Evolutionary conservation across 2,797 vertebrate species (phyloP).

Genomic region (Coracias cyanogaster): DNA sequence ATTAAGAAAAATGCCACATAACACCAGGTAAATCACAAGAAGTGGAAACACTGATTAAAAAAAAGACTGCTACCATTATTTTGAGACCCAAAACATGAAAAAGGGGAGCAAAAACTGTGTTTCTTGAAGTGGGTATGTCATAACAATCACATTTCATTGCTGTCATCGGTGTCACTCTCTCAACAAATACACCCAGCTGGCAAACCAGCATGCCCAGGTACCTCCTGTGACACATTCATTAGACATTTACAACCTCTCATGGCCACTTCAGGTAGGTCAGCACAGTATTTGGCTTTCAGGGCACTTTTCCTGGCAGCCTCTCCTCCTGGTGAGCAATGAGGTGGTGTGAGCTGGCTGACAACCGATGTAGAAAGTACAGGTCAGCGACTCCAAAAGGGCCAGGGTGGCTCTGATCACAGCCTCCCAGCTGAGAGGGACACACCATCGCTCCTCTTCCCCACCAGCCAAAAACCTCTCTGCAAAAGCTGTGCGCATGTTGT

Average conservation of each 20-base stretch:
- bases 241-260: background rate
- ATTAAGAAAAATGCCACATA: background rate
- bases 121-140: background rate
- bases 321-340: background rate
- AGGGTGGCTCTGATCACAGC: background rate
- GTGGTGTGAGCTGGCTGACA: rapidly evolving
- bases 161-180: background rate
- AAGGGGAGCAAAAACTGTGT: background rate
- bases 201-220: background rate
- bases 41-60: background rate
- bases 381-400: rapidly evolving
- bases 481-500: rapidly evolving
- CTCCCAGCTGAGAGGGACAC: background rate
- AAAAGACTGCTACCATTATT: background rate
- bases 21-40: background rate
- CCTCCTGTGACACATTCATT: background rate
- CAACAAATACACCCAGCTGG: background rate
- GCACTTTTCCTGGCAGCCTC: background rate
- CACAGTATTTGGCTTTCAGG: background rate
- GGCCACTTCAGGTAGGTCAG: background rate
- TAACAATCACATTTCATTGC: background rate
- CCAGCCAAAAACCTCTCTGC: background rate
- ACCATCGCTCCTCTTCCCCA: background rate
- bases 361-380: background rate
- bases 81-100: background rate